A percentile compares a stretch with the other conserved stretches of the same genome.
phyloP scores from a whole-genome alignment of 2,888 invertebrate species.

The Mystacides longicornis region DNA sequence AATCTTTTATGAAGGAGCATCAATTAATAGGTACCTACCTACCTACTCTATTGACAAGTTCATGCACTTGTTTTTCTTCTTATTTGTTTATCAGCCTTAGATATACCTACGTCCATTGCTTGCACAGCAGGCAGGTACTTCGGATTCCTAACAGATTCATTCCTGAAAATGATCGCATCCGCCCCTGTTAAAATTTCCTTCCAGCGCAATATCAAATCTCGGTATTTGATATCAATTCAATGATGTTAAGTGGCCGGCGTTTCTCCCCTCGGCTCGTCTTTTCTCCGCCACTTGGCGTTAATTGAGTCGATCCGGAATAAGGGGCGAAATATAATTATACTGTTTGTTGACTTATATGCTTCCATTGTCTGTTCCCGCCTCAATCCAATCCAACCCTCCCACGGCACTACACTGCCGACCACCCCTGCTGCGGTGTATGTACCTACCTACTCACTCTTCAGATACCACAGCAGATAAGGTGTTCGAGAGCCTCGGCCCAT shows the following conservation, averaged over 20 bases:
- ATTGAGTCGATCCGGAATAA: slow-evolving; percentile 25
- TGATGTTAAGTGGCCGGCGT: slow-evolving; percentile 10
- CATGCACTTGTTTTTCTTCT: too few species aligned
- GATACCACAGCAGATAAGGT: background rate
- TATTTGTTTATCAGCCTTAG: too few species aligned
- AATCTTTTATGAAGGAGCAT: too few species aligned
- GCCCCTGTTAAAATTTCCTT: background rate
- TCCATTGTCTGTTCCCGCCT: slow-evolving; percentile 20
- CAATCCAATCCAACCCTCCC: background rate
- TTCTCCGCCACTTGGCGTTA: slow-evolving; percentile 24
- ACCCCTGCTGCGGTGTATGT: background rate
- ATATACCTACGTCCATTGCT: too few species aligned
- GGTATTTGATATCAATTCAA: slow-evolving; percentile 26
- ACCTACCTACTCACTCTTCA: background rate
- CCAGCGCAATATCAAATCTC: slow-evolving; percentile 4
- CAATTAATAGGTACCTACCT: too few species aligned
- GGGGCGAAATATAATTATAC: slow-evolving; percentile 17
- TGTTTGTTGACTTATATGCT: slow-evolving; percentile 24
- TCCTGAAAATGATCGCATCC: too few species aligned
- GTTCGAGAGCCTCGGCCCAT: too few species aligned
- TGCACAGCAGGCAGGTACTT: too few species aligned
- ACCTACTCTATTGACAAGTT: too few species aligned
- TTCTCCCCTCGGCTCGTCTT: slow-evolving; percentile 11
- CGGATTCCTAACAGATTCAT: too few species aligned
- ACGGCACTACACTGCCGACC: background rate